Evolutionary conservation across 1,140 invertebrate genomes (phyloP).

Genomic region (Drosophila baimaii): DNA sequence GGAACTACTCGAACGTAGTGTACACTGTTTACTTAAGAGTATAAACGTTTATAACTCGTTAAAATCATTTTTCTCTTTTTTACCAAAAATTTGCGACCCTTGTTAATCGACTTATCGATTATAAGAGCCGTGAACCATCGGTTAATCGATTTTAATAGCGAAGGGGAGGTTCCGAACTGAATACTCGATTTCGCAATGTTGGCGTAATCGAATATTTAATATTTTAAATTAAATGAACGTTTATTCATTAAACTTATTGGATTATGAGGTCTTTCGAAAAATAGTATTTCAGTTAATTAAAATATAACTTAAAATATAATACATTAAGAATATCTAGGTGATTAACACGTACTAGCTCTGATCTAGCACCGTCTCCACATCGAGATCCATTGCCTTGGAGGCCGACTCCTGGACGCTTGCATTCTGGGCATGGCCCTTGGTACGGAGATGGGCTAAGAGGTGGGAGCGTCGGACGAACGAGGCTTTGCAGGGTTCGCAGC

Average conservation of each 20-base stretch:
- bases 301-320: background rate
- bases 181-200: too few species aligned
- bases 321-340: background rate
- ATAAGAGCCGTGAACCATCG: background rate
- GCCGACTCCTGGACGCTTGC: conserved; percentile 4
- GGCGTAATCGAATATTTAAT: too few species aligned
- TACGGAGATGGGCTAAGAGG: conserved; percentile 53
- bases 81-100: background rate
- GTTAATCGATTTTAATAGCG: background rate
- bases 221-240: too few species aligned
- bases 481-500: conserved; percentile 65
- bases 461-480: conserved; percentile 66
- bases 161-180: too few species aligned
- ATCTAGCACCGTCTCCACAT: conserved; percentile 50
- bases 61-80: background rate
- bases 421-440: conserved; percentile 56
- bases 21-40: background rate
- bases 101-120: background rate
- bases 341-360: too few species aligned
- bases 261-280: too few species aligned
- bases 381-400: conserved; percentile 33
- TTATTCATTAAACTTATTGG: too few species aligned
- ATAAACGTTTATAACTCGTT: background rate
- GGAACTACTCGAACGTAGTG: background rate
- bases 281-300: too few species aligned